Percentiles rank a stretch among this genome's conserved stretches.
Evolutionary conservation across 1,140 invertebrate species (phyloP).

Genomic region (Caenorhabditis inopinata): DNA sequence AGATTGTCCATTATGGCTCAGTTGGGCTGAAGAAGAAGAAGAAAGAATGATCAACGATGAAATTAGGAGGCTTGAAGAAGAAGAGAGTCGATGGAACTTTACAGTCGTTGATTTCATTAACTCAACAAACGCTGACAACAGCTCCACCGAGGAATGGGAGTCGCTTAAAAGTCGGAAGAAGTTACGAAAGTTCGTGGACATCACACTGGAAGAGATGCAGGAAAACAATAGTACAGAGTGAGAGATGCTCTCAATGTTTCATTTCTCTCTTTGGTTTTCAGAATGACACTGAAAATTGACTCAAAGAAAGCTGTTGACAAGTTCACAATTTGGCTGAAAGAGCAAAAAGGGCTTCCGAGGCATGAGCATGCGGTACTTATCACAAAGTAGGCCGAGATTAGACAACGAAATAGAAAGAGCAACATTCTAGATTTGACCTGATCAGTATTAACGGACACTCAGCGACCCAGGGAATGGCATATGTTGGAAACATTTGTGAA

Average conservation of each 20-base stretch:
- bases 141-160: neutral
- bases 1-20: slow-evolving; percentile 3
- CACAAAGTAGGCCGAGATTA: slow-evolving; percentile 50
- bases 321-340: slow-evolving; percentile 50
- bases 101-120: neutral
- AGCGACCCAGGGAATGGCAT: slow-evolving; percentile 63
- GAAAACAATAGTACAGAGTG: slow-evolving; percentile 45
- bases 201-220: slow-evolving; percentile 6
- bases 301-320: slow-evolving; percentile 21
- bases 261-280: slow-evolving; percentile 8
- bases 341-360: slow-evolving; percentile 43
- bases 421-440: slow-evolving; percentile 50
- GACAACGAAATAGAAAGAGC: neutral
- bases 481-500: slow-evolving; percentile 60
- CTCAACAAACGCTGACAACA: neutral
- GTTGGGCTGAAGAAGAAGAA: slow-evolving; percentile 11
- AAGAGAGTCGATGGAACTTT: neutral
- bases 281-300: slow-evolving; percentile 6
- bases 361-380: slow-evolving; percentile 59
- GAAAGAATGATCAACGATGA: slow-evolving; percentile 1
- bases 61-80: neutral
- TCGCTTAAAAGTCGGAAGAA: neutral
- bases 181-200: neutral
- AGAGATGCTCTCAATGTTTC: slow-evolving; percentile 1
- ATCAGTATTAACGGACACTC: slow-evolving; percentile 57